These are phyloP conservation scores for Brachylomia viminalis DNA, from an alignment of 2,888 invertebrate species.

Conservation along the genomic window DNA sequence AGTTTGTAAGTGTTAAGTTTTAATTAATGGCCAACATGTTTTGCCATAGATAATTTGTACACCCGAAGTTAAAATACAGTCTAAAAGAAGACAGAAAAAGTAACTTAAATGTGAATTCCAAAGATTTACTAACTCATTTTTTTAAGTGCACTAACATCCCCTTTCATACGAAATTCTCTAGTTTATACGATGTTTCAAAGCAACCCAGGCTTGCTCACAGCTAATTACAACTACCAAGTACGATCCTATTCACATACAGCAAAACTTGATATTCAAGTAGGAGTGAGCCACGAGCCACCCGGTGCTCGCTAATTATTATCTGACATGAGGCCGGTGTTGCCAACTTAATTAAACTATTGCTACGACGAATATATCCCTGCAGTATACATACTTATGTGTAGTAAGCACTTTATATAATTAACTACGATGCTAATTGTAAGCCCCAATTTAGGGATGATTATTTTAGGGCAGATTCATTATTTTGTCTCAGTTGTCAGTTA, in stretches of 20 bases:
- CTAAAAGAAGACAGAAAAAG: background rate
- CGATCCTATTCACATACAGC: conserved; percentile 23
- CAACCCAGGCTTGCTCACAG: conserved; percentile 8
- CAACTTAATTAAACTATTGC: conserved; percentile 69
- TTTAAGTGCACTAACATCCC: background rate
- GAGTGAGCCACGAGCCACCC: conserved; percentile 44
- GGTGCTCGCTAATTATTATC: conserved; percentile 62
- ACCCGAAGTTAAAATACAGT: background rate
- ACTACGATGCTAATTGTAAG: conserved; percentile 19
- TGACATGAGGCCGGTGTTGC: conserved; percentile 60
- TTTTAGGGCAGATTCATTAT: conserved; percentile 31
- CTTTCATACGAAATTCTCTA: background rate
- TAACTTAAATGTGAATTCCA: background rate
- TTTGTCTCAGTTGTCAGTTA: conserved; percentile 12
- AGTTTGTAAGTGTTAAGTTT: background rate
- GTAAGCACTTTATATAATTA: conserved; percentile 48
- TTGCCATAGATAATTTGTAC: background rate
- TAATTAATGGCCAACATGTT: background rate
- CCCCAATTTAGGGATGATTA: conserved; percentile 20
- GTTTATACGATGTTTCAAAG: background rate
- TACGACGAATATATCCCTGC: conserved; percentile 29
- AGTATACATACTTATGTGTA: conserved; percentile 12
- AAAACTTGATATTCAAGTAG: conserved; percentile 38
- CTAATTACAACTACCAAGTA: conserved; percentile 40
- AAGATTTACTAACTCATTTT: too few relatives aligned